phyloP scores from a whole-genome alignment of 1,140 invertebrate genomes.

The Drosophila micromelanica region DNA sequence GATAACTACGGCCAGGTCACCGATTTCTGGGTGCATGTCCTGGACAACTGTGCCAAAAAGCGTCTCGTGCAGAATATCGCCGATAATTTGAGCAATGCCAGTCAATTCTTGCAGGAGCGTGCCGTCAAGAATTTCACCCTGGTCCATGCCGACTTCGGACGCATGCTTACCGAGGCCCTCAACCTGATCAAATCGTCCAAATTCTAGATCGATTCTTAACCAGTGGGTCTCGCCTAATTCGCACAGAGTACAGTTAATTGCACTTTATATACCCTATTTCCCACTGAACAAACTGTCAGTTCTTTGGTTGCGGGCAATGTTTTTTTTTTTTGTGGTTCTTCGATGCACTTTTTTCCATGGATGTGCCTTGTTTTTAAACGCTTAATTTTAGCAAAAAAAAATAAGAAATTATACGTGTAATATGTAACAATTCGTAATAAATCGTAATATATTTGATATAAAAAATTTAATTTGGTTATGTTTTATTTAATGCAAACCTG shows the following conservation, averaged over 20 bases:
- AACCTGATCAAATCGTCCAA: conserved; percentile 86
- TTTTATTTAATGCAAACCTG: too few species aligned
- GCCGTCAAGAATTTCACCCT: conserved; percentile 91
- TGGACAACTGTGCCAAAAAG: conserved; percentile 89
- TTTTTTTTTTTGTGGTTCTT: conserved; percentile 34
- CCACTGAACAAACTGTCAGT: conserved; percentile 23
- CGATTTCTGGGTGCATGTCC: conserved; percentile 92
- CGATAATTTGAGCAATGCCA: conserved; percentile 90
- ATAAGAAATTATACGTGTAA: conserved; percentile 18
- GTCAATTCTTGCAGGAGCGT: conserved; percentile 93
- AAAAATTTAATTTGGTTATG: background rate
- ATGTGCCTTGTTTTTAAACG: conserved; percentile 41
- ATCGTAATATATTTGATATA: conserved; percentile 31
- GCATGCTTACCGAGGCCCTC: conserved; percentile 87
- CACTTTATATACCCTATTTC: conserved; percentile 11
- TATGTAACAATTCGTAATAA: conserved; percentile 35
- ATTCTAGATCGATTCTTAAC: conserved; percentile 84
- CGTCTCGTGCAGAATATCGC: conserved; percentile 93
- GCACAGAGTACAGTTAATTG: conserved; percentile 17
- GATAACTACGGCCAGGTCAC: conserved; percentile 96
- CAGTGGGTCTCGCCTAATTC: conserved; percentile 39
- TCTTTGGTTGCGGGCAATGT: conserved; percentile 52
- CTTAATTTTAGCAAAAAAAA: conserved; percentile 23
- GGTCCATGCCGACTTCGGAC: conserved; percentile 89
- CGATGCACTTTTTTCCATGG: conserved; percentile 21